Percentiles rank a stretch among this genome's conserved stretches.
phyloP scores from a whole-genome alignment of 1,140 invertebrate genomes.

The Agrypnia vestita region DNA sequence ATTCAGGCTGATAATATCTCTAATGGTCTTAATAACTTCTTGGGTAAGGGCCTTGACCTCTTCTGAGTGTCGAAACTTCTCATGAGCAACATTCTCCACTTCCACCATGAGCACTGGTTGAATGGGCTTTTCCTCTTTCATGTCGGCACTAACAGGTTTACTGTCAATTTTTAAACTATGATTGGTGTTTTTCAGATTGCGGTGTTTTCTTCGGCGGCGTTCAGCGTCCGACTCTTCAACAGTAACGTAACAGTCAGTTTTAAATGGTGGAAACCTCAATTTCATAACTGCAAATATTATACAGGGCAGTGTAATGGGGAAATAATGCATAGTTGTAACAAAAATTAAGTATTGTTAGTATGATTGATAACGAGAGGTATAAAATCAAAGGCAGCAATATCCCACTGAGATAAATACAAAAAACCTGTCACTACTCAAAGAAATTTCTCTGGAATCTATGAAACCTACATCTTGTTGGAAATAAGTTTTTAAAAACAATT shows the following conservation, averaged over 20 bases:
- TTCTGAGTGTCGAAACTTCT: slow-evolving; percentile 92
- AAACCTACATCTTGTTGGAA: no score
- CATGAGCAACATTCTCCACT: slow-evolving; percentile 94
- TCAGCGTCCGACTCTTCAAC: slow-evolving; percentile 74
- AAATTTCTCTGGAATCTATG: no score
- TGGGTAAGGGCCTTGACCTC: slow-evolving; percentile 98
- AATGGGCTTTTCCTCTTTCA: slow-evolving; percentile 51
- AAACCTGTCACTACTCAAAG: no score
- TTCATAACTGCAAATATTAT: slow-evolving; percentile 64
- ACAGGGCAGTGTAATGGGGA: not conserved
- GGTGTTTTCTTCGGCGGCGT: slow-evolving; percentile 72
- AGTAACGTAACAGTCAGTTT: slow-evolving; percentile 78
- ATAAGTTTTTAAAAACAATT: no score
- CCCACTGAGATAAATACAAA: no score
- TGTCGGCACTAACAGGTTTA: slow-evolving; percentile 54
- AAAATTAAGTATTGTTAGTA: no score
- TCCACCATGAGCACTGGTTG: slow-evolving; percentile 91
- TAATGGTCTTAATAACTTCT: slow-evolving; percentile 97
- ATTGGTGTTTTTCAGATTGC: slow-evolving; percentile 65
- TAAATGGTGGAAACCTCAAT: slow-evolving; percentile 77
- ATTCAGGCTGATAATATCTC: slow-evolving; percentile 97
- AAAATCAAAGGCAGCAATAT: no score
- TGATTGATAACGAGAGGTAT: no score
- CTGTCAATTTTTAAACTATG: slow-evolving; percentile 57
- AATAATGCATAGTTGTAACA: not conserved